Conservation (phyloP, 2,113 vertebrate species). For the Laticauda colubrina region DNA sequence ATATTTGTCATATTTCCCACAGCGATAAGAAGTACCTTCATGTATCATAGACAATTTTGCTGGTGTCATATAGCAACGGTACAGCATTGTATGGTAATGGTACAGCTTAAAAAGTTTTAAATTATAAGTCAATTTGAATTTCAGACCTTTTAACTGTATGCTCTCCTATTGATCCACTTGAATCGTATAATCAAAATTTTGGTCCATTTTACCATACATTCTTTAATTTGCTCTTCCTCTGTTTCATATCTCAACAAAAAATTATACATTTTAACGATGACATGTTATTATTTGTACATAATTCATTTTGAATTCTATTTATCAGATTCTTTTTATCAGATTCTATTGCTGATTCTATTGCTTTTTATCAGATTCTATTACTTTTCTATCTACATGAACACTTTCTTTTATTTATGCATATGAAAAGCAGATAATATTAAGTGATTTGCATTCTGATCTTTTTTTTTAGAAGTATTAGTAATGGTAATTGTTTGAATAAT, state of each 20-base stretch:
- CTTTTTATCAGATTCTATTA: neutral
- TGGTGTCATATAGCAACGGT: neutral
- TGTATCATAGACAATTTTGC: neutral
- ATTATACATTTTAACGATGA: neutral
- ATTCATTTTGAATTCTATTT: neutral
- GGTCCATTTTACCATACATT: neutral
- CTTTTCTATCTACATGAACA: neutral
- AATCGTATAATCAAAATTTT: neutral
- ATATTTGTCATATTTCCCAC: neutral
- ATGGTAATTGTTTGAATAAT: slow-evolving; percentile 24
- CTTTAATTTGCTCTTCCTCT: neutral
- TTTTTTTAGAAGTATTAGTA: neutral
- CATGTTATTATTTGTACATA: neutral
- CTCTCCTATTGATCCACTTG: neutral
- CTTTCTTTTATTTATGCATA: neutral
- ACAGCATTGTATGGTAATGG: neutral
- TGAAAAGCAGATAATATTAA: neutral
- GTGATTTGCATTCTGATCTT: neutral
- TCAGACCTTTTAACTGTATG: neutral
- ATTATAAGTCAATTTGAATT: neutral
- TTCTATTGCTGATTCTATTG: neutral
- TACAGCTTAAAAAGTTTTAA: neutral
- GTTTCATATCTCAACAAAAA: neutral
- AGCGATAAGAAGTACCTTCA: neutral
- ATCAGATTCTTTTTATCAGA: neutral